These are phyloP conservation scores for Rhabdomys pumilio DNA, from an alignment of 2,797 vertebrate genomes.

Conservation along the genomic window DNA sequence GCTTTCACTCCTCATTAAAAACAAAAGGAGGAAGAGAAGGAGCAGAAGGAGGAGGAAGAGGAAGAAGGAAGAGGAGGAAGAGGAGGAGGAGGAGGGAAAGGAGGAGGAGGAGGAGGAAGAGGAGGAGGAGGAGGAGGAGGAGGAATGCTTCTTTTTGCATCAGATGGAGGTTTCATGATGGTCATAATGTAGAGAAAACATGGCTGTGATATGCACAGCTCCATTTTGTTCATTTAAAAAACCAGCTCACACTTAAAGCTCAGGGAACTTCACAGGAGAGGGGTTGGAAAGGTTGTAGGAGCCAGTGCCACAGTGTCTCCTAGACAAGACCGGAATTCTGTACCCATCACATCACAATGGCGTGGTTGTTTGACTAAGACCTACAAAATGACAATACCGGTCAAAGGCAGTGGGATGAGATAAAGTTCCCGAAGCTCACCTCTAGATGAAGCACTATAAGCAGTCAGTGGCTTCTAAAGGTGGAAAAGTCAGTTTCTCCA, in stretches of 20 bases:
- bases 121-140: too few relatives aligned
- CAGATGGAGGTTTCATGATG: background rate
- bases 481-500: background rate
- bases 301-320: background rate
- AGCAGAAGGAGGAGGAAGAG: too few relatives aligned
- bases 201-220: background rate
- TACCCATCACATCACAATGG: background rate
- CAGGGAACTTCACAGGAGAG: background rate
- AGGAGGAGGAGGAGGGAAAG: too few relatives aligned
- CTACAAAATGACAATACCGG: background rate
- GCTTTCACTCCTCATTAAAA: background rate
- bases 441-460: background rate
- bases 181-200: background rate
- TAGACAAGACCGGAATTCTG: background rate
- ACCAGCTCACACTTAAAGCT: background rate
- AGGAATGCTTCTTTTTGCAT: background rate
- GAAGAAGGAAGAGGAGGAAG: background rate
- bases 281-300: background rate
- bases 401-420: background rate
- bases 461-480: too few relatives aligned
- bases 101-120: too few relatives aligned
- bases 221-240: background rate
- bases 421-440: background rate
- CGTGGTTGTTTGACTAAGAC: background rate
- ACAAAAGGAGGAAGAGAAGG: background rate